A percentile compares a stretch with the other conserved stretches of the same genome.
These are phyloP conservation scores for Zapus hudsonius DNA, from an alignment of 2,113 vertebrate species.

Conservation along the genomic window DNA sequence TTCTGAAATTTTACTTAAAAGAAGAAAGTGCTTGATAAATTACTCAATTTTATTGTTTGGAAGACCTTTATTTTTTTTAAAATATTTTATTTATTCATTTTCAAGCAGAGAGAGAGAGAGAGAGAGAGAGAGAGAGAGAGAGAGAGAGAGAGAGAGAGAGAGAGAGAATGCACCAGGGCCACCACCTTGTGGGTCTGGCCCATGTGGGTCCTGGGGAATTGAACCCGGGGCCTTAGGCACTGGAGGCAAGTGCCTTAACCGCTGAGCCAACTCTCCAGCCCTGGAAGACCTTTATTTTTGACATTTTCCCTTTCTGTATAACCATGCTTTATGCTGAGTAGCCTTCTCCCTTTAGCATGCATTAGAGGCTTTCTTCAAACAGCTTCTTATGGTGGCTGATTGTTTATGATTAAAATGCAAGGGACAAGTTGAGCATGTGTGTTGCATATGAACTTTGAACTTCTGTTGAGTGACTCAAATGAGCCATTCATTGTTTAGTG, in stretches of 20 bases:
- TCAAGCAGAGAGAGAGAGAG: too few species aligned
- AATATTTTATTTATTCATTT: too few species aligned
- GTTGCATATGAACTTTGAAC: slow-evolving; percentile 26
- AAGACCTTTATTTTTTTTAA: slow-evolving; percentile 13
- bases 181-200: too few species aligned
- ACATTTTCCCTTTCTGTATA: neutral
- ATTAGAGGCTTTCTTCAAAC: slow-evolving; percentile 1
- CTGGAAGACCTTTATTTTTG: neutral
- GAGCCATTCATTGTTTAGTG: neutral
- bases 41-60: neutral
- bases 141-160: too few species aligned
- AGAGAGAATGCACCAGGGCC: too few species aligned
- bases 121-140: too few species aligned
- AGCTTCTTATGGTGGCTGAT: slow-evolving; percentile 20
- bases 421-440: neutral
- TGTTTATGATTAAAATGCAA: neutral
- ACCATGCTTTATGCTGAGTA: neutral
- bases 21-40: slow-evolving; percentile 6
- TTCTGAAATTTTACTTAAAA: slow-evolving; percentile 47
- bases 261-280: too few species aligned
- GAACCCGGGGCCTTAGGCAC: too few species aligned
- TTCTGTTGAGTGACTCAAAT: neutral
- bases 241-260: too few species aligned
- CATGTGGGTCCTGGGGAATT: too few species aligned
- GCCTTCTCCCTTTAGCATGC: neutral